Conservation (phyloP, 2,888 invertebrate genomes). For the Parochlus steinenii region DNA sequence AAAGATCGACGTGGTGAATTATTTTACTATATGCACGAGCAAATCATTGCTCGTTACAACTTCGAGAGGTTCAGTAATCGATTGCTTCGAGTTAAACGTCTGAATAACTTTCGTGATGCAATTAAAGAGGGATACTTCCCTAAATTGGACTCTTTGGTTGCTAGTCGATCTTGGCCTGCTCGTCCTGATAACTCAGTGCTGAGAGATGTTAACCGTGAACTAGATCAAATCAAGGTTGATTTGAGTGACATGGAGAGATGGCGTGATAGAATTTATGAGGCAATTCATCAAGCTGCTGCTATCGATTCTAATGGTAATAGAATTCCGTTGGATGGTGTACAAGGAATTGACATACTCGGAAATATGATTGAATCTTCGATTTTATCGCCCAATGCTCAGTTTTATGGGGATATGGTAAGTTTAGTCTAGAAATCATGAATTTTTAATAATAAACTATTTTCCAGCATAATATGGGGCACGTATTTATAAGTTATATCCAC, state of each 20-base stretch:
- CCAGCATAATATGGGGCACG: slow-evolving; percentile 10
- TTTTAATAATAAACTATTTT: no score
- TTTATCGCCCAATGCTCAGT: slow-evolving; percentile 46
- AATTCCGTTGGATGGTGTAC: slow-evolving; percentile 41
- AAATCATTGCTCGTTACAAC: slow-evolving; percentile 45
- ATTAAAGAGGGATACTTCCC: slow-evolving; percentile 70
- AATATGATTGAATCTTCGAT: slow-evolving; percentile 62
- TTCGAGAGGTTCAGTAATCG: slow-evolving; percentile 57
- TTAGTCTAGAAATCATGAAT: slow-evolving; percentile 49
- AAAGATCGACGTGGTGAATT: slow-evolving; percentile 64
- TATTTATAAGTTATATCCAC: slow-evolving; percentile 53
- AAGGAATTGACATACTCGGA: slow-evolving; percentile 62
- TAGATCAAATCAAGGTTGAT: slow-evolving; percentile 48
- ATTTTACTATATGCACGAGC: slow-evolving; percentile 63
- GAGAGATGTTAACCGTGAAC: slow-evolving; percentile 46
- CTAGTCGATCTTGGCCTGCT: slow-evolving; percentile 60
- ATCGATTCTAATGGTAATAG: slow-evolving; percentile 39
- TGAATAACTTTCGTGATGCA: slow-evolving; percentile 47
- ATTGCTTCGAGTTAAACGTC: slow-evolving; percentile 42
- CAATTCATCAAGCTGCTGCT: slow-evolving; percentile 46
- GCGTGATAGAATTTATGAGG: slow-evolving; percentile 54
- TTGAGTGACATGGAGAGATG: slow-evolving; percentile 56
- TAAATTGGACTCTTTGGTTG: slow-evolving; percentile 61
- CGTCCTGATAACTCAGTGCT: slow-evolving; percentile 40
- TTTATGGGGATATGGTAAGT: slow-evolving; percentile 67